Conservation (phyloP, 2,888 invertebrate species). For the Aphelenchoides bicaudatus region DNA sequence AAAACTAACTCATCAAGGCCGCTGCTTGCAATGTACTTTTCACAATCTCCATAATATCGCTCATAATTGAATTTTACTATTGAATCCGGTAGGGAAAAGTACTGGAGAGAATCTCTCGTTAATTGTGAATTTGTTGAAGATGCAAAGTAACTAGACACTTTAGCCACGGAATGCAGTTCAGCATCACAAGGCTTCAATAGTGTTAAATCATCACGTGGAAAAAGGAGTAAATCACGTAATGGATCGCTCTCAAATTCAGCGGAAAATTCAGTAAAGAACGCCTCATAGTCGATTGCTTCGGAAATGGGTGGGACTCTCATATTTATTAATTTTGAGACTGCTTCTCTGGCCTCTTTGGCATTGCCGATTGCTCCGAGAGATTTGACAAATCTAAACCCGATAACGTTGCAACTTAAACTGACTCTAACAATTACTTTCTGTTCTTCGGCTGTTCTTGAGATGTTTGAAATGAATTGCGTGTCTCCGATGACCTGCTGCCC, state of each 20-base stretch:
- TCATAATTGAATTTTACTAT: conserved; percentile 85
- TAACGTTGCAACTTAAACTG: conserved; percentile 7
- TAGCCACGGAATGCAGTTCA: conserved; percentile 4
- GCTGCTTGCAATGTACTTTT: conserved; percentile 61
- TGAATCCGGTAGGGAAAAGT: conserved; percentile 70
- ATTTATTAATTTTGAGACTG: conserved; percentile 48
- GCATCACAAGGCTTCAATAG: conserved; percentile 10
- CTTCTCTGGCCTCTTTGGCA: conserved; percentile 55
- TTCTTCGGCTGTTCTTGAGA: conserved; percentile 7
- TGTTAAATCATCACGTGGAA: conserved; percentile 57
- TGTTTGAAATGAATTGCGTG: no score
- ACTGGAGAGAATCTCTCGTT: conserved; percentile 34
- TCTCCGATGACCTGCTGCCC: conserved; percentile 13
- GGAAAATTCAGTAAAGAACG: conserved; percentile 51
- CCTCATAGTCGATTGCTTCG: conserved; percentile 55
- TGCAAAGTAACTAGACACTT: not conserved
- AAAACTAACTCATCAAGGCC: conserved; percentile 17
- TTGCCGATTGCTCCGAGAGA: conserved; percentile 54
- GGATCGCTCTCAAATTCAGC: conserved; percentile 56
- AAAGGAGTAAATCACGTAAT: conserved; percentile 53
- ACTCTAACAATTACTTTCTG: not conserved
- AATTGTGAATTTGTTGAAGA: conserved; percentile 21
- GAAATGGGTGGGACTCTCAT: conserved; percentile 48
- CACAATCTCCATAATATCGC: conserved; percentile 79
- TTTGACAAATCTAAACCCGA: conserved; percentile 49